phyloP scores from a whole-genome alignment of 2,113 vertebrate genomes.

The Pachypanchax playfairii region DNA sequence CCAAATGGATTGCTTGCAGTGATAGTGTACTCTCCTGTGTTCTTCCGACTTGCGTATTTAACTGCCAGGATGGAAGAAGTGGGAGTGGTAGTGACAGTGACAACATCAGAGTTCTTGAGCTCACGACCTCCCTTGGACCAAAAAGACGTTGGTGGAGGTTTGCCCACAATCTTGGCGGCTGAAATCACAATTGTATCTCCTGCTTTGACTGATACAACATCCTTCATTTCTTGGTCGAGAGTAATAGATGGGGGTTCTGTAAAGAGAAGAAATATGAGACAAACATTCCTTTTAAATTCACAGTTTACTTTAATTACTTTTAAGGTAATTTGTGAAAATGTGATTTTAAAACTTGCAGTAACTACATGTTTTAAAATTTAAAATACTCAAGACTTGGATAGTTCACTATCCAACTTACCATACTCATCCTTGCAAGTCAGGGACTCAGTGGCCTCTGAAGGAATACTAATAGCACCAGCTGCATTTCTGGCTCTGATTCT shows the following conservation, averaged over 20 bases:
- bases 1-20: constrained; percentile 97
- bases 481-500: constrained; percentile 95
- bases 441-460: constrained; percentile 90
- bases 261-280: constrained; percentile 22
- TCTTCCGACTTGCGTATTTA: constrained; percentile 94
- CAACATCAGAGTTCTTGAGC: constrained; percentile 90
- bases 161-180: constrained; percentile 93
- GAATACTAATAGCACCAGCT: constrained; percentile 91
- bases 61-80: constrained; percentile 89
- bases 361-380: neutral
- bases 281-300: neutral
- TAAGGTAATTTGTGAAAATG: too few species aligned
- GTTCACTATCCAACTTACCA: constrained; percentile 77
- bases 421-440: constrained; percentile 96
- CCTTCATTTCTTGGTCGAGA: constrained; percentile 92
- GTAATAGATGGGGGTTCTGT: constrained; percentile 94
- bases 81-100: constrained; percentile 88
- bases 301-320: neutral
- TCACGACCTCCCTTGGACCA: constrained; percentile 98
- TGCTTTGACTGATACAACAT: constrained; percentile 91
- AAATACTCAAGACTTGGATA: neutral
- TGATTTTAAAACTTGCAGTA: neutral
- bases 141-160: constrained; percentile 90
- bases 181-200: constrained; percentile 90
- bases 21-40: constrained; percentile 96